These are phyloP conservation scores for Brachyrhaphis roseni DNA, from an alignment of 2,797 vertebrate genomes.

Conservation along the genomic window DNA sequence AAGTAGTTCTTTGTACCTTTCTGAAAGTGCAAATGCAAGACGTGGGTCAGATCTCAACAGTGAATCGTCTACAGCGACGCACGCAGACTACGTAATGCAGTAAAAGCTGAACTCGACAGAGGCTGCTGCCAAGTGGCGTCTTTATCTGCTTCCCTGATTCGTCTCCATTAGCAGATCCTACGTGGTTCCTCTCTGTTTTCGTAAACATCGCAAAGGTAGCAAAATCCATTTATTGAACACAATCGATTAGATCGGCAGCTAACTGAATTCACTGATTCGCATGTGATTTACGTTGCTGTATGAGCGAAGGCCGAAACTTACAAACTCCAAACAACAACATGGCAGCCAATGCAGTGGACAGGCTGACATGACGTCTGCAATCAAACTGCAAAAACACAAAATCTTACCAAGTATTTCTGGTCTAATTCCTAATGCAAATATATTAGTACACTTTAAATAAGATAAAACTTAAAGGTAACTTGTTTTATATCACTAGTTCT, in stretches of 20 bases:
- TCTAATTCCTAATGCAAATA: background rate
- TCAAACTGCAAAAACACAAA: background rate
- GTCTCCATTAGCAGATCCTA: background rate
- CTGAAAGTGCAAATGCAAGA: conserved; percentile 56
- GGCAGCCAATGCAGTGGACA: too few species aligned
- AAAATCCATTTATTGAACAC: too few species aligned
- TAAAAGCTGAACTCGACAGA: conserved; percentile 63
- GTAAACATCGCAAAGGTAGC: background rate
- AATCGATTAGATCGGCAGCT: too few species aligned
- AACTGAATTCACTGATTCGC: too few species aligned
- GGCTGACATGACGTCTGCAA: too few species aligned
- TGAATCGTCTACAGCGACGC: conserved; percentile 61
- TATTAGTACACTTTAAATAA: background rate
- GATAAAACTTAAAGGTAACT: background rate
- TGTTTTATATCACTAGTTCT: background rate
- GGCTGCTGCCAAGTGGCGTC: conserved; percentile 53
- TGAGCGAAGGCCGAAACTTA: too few species aligned
- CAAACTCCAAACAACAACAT: too few species aligned
- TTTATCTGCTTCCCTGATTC: too few species aligned
- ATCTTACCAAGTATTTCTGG: background rate
- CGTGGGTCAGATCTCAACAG: conserved; percentile 42
- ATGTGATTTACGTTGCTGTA: too few species aligned
- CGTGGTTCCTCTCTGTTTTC: background rate
- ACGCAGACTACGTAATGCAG: conserved; percentile 48
- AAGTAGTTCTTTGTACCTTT: conserved; percentile 66